Evolutionary conservation across 64 coral and sea anemone genomes (phyloP).

Genomic region (Stylophora pistillata): DNA sequence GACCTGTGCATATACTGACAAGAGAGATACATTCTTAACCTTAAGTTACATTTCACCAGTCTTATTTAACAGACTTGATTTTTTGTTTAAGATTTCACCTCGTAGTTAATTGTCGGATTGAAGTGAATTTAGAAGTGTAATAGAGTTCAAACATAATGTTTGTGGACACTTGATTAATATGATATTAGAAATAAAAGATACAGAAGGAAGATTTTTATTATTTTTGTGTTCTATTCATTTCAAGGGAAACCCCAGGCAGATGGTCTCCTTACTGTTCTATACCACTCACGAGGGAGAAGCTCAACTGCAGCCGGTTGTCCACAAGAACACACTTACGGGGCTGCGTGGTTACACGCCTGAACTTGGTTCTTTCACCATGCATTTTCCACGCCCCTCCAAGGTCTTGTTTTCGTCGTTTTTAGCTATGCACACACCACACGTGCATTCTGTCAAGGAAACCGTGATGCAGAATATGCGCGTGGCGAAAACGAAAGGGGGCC

Average conservation of each 20-base stretch:
- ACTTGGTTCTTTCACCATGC: conserved; percentile 74
- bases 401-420: conserved; percentile 71
- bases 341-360: conserved; percentile 80
- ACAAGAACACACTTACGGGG: conserved; percentile 51
- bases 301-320: conserved; percentile 53
- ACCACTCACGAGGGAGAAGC: conserved; percentile 72
- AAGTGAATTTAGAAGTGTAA: too few species aligned
- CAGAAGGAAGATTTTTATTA: too few species aligned
- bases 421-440: conserved; percentile 72
- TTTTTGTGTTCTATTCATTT: conserved; percentile 17
- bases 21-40: too few species aligned
- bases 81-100: too few species aligned
- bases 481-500: conserved; percentile 45
- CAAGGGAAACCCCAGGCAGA: conserved; percentile 69
- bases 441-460: conserved; percentile 88
- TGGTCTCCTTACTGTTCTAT: conserved; percentile 91
- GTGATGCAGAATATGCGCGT: conserved; percentile 77
- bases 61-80: too few species aligned
- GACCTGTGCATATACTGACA: too few species aligned
- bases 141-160: too few species aligned
- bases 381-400: conserved; percentile 55
- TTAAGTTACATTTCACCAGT: too few species aligned
- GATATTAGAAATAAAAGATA: too few species aligned
- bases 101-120: too few species aligned
- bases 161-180: too few species aligned